Base-by-base conservation (phyloP, 1,140 invertebrate species). In the Trypoxylus dichotomus region DNA sequence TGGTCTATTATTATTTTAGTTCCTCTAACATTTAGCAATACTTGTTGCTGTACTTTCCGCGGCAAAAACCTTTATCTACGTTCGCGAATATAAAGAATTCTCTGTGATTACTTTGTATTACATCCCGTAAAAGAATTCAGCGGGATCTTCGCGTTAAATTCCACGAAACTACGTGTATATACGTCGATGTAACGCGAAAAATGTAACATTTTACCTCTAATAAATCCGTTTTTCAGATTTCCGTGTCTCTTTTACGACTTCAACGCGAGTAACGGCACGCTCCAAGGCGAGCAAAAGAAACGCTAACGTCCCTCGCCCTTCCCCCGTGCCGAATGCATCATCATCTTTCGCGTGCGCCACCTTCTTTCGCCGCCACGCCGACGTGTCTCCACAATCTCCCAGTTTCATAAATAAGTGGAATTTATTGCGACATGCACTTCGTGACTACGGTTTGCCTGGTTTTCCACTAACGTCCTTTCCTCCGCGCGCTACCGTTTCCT, bases 381-480 rank as follows among this genome's bases (percentile, higher is more conserved):
- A 79, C 77, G 72, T 80, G 80, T 80, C 79, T 77, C 77, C 73
- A 19, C 76, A 79, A 78, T 81, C 80, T 80, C 80, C 81, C 79
- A 78, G 79, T 82, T 82, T 82, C 80, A 82, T 83, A 81, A 83
- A 83, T 81, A 83, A 82, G 81, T 80, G 76, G 81, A 79, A 83
- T 83, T 83, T 83, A 83, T 84, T 79, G 79, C 78, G 78, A 80
- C 80, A 82, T 80, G 80, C 81, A 82, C 82, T 83, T 79, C 82
- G 82, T 82, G 83, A 83, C 83, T 84, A 60, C 75, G 79, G 76
- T 80, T 78, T 68, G n/a, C 60, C 47, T 68, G 3, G 21, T 24
- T 68, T 21, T 25, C 21, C 21, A 27, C n/a, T 21, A 54, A 15
- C 47, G 47, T 11, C 47, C 11, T 68, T 68, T 27, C 58, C 19